Evolutionary conservation across 2,888 invertebrate species (phyloP).

Genomic region (Caenorhabditis japonica): DNA sequence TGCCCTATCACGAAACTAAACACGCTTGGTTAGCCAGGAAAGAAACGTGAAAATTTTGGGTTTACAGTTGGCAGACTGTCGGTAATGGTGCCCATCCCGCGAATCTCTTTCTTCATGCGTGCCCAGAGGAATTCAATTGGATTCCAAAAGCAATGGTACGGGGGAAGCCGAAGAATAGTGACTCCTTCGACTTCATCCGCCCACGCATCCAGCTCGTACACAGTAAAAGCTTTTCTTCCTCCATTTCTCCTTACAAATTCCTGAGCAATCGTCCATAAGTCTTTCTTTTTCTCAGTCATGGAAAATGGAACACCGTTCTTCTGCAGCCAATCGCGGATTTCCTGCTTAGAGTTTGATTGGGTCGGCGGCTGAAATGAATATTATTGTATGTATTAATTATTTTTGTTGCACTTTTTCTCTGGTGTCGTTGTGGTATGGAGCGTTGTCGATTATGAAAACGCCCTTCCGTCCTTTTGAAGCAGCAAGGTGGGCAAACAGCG

Average conservation of each 20-base stretch:
- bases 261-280: not conserved
- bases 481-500: not conserved
- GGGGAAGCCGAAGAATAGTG: slow-evolving; percentile 1
- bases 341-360: not conserved
- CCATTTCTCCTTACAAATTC: not conserved
- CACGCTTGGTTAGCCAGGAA: too few relatives aligned
- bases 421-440: slow-evolving; percentile 1
- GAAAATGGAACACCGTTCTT: too few relatives aligned
- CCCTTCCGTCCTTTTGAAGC: not conserved
- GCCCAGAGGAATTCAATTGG: slow-evolving; percentile 8
- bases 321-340: too few relatives aligned
- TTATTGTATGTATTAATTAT: not conserved
- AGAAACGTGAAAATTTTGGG: too few relatives aligned
- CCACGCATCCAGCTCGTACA: not conserved
- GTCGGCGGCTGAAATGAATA: slow-evolving; percentile 4
- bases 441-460: not conserved
- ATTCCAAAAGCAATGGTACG: slow-evolving; percentile 6
- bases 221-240: not conserved
- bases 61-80: not conserved
- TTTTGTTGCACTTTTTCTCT: not conserved
- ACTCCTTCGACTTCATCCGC: not conserved
- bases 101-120: not conserved
- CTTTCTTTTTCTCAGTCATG: too few relatives aligned
- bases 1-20: too few relatives aligned
- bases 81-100: not conserved